Conservation (phyloP, 1,140 invertebrate species). For the Drosophila hydei region DNA sequence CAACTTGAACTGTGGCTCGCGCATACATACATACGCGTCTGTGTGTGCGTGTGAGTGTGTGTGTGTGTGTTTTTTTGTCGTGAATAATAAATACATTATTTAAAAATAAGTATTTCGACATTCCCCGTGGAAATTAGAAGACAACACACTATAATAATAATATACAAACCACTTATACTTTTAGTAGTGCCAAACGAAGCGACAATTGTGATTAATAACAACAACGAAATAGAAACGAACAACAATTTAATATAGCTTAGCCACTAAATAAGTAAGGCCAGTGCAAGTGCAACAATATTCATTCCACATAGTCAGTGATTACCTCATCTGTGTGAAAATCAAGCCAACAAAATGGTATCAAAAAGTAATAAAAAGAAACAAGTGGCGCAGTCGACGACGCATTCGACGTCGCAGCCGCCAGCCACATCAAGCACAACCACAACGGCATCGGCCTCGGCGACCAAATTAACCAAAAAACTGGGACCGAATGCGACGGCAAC, state of each 20-base stretch:
- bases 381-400: slow-evolving; percentile 56
- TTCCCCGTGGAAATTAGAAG: slow-evolving; percentile 63
- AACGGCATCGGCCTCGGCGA: slow-evolving; percentile 67
- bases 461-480: slow-evolving; percentile 65
- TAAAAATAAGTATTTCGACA: slow-evolving; percentile 82
- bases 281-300: slow-evolving; percentile 54
- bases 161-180: slow-evolving; percentile 18
- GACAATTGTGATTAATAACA: slow-evolving; percentile 74
- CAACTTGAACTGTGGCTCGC: slow-evolving; percentile 70
- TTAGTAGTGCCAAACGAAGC: slow-evolving; percentile 52
- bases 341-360: slow-evolving; percentile 75
- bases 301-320: slow-evolving; percentile 53
- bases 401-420: slow-evolving; percentile 36
- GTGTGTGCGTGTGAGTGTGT: slow-evolving; percentile 15
- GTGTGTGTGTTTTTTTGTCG: slow-evolving; percentile 13
- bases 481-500: slow-evolving; percentile 70
- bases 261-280: slow-evolving; percentile 17
- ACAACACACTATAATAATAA: slow-evolving; percentile 35
- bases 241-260: slow-evolving; percentile 19
- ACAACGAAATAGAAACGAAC: slow-evolving; percentile 26
- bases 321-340: slow-evolving; percentile 72
- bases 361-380: slow-evolving; percentile 82
- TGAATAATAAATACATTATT: slow-evolving; percentile 49
- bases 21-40: slow-evolving; percentile 38
- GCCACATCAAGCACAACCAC: slow-evolving; percentile 72